Percentiles rank a stretch among this genome's conserved stretches.
These are phyloP conservation scores for Apamea sordens DNA, from an alignment of 2,888 invertebrate genomes.

Conservation along the genomic window DNA sequence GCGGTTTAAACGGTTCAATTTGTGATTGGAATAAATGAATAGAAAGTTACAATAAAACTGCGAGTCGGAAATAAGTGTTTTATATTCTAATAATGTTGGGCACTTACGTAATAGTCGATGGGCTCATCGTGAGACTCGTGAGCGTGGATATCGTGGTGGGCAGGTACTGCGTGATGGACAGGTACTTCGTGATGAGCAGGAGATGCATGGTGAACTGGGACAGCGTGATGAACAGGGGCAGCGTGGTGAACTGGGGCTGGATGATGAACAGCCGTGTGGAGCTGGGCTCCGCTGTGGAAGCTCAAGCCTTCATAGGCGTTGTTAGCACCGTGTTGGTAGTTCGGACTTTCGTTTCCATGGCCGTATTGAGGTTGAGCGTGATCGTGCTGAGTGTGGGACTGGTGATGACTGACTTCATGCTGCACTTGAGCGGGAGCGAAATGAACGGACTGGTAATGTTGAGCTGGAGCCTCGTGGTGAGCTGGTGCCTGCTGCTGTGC, in stretches of 20 bases:
- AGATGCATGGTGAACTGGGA: constrained; percentile 23
- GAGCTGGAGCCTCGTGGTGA: constrained; percentile 56
- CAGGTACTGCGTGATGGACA: constrained; percentile 29
- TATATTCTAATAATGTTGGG: constrained; percentile 72
- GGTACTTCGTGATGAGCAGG: constrained; percentile 30
- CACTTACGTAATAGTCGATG: constrained; percentile 88
- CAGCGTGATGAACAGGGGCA: constrained; percentile 27
- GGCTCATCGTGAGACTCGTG: constrained; percentile 78
- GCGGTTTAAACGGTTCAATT: constrained; percentile 72
- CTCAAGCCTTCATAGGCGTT: constrained; percentile 45
- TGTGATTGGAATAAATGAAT: constrained; percentile 80
- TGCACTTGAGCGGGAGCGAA: constrained; percentile 68
- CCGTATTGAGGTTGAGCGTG: constrained; percentile 55
- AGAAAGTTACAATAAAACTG: constrained; percentile 81
- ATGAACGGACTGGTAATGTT: constrained; percentile 65
- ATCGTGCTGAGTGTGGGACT: constrained; percentile 40
- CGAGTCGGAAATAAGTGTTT: constrained; percentile 69
- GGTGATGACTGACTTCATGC: constrained; percentile 66
- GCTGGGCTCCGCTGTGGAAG: constrained; percentile 51
- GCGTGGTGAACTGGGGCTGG: constrained; percentile 27
- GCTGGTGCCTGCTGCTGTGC: constrained; percentile 55
- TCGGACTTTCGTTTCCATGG: constrained; percentile 58
- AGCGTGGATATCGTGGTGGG: constrained; percentile 55
- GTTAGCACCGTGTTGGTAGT: constrained; percentile 52
- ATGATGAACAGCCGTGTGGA: constrained; percentile 38